A percentile compares a stretch with the other conserved stretches of the same genome.
Conservation (phyloP, 2,797 vertebrate species). For the Chelidonichthys spinosus region DNA sequence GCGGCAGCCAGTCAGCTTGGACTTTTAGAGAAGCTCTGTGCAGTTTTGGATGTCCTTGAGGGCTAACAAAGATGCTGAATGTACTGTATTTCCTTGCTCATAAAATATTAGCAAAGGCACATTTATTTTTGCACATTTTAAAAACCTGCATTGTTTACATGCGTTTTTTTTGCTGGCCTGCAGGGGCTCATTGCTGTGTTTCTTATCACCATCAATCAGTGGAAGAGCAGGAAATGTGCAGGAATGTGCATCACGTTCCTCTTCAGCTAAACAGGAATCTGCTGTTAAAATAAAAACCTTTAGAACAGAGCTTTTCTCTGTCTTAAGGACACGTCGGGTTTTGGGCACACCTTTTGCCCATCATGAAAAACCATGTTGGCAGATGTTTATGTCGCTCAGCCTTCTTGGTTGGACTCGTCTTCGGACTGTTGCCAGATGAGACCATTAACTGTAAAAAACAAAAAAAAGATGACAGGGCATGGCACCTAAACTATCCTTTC, state of each 20-base stretch:
- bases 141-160: background rate
- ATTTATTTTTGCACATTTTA: background rate
- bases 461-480: slow-evolving; percentile 7
- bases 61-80: background rate
- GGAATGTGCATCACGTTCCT: background rate
- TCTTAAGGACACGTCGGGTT: background rate
- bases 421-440: slow-evolving; percentile 25
- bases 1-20: background rate
- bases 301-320: background rate
- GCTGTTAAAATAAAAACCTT: background rate
- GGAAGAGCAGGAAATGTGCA: background rate
- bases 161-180: background rate
- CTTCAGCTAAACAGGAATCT: background rate
- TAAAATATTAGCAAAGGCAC: background rate
- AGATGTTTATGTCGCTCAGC: slow-evolving; percentile 5
- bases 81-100: background rate
- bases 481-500: slow-evolving; percentile 24
- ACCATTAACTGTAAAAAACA: slow-evolving; percentile 28
- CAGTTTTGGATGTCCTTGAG: background rate
- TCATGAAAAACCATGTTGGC: background rate
- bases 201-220: background rate
- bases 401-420: background rate
- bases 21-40: background rate
- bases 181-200: background rate
- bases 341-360: background rate